Evolutionary conservation across 2,888 invertebrate genomes (phyloP).

Genomic region (Reticulitermes lucifugus): DNA sequence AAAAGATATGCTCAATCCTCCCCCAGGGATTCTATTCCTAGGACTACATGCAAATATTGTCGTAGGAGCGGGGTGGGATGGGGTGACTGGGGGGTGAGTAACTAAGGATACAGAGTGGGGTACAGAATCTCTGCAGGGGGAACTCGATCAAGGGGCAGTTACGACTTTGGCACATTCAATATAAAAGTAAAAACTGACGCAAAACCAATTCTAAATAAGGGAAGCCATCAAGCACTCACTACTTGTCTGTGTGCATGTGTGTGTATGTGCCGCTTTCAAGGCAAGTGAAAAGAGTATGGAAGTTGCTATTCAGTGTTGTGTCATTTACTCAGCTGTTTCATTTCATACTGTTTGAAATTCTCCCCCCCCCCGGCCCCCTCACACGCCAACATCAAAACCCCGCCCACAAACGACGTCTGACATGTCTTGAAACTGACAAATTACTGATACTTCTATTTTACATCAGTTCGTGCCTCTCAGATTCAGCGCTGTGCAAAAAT

Average conservation of each 20-base stretch:
- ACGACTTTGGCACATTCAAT: constrained; percentile 46
- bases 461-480: too few species aligned
- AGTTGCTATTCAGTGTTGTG: not conserved
- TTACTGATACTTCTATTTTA: not conserved
- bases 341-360: constrained; percentile 24
- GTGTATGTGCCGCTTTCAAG: not conserved
- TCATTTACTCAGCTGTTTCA: constrained; percentile 37
- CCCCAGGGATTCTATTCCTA: not conserved
- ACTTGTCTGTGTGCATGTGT: not conserved
- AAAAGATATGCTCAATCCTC: constrained; percentile 25
- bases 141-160: constrained; percentile 41
- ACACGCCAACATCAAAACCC: not conserved
- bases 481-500: too few species aligned
- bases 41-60: constrained; percentile 49
- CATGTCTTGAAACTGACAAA: not conserved
- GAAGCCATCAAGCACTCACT: not conserved
- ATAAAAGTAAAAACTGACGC: constrained; percentile 48
- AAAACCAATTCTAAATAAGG: constrained; percentile 44
- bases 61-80: not conserved
- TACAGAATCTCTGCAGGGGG: not conserved
- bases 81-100: not conserved
- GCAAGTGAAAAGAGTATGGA: not conserved
- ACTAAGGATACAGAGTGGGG: not conserved
- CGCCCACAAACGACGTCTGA: not conserved
- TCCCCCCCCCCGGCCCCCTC: not conserved